phyloP scores from a whole-genome alignment of 2,888 invertebrate genomes.

The Lepidochrysops patricia region DNA sequence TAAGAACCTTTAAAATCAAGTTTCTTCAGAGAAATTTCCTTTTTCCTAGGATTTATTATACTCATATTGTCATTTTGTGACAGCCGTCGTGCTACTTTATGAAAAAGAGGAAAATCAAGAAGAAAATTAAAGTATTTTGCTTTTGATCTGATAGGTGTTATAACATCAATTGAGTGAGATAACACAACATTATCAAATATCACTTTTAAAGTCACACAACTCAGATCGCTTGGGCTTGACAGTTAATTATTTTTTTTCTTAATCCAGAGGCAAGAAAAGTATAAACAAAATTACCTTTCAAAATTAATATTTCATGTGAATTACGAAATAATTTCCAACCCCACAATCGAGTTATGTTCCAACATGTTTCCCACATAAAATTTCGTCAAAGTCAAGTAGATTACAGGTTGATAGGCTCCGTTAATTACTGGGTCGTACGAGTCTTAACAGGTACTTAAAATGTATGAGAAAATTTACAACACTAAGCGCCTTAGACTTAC shows the following conservation, averaged over 20 bases:
- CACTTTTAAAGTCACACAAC: too few relatives aligned
- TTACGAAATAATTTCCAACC: not conserved
- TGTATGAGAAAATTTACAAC: conserved; percentile 1
- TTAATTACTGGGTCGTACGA: conserved; percentile 12
- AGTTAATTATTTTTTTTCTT: too few relatives aligned
- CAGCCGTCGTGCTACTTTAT: not conserved
- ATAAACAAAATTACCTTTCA: too few relatives aligned
- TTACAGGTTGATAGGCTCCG: conserved; percentile 7
- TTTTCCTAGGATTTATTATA: not conserved
- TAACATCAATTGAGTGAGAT: too few relatives aligned
- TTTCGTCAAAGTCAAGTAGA: conserved; percentile 5
- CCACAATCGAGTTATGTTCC: not conserved
- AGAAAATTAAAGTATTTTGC: not conserved
- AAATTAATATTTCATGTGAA: not conserved
- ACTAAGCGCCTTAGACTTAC: not conserved
- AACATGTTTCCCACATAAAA: conserved; percentile 6
- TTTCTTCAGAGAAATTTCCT: not conserved
- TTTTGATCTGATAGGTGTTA: too few relatives aligned
- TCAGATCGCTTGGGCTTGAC: too few relatives aligned
- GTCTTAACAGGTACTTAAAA: conserved; percentile 10
- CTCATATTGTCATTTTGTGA: not conserved
- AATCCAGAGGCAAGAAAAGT: too few relatives aligned
- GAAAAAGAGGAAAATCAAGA: not conserved
- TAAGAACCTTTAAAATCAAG: not conserved
- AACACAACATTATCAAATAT: too few relatives aligned